Percentiles rank a stretch among this genome's conserved stretches.
phyloP scores from a whole-genome alignment of 2,888 invertebrate genomes.

The Lycia hirtaria region DNA sequence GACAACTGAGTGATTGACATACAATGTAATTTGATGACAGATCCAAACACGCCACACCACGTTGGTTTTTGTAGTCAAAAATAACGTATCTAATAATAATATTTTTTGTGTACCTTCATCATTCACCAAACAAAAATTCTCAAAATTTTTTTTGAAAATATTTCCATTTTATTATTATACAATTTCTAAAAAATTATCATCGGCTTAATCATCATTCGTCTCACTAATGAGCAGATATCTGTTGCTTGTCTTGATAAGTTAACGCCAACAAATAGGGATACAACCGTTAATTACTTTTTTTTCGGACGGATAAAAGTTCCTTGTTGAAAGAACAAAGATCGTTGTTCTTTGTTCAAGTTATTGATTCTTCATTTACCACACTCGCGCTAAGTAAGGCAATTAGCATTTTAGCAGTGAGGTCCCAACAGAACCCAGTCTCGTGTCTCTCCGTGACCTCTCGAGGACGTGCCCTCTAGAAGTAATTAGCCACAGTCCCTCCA shows the following conservation, averaged over 20 bases:
- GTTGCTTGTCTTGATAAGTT: too few species aligned
- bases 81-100: not conserved
- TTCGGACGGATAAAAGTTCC: not conserved
- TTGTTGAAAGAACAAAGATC: not conserved
- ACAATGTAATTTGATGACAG: slow-evolving; percentile 29
- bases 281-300: not conserved
- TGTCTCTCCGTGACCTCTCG: slow-evolving; percentile 45
- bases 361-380: not conserved
- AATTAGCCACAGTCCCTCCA: slow-evolving; percentile 58
- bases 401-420: not conserved
- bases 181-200: too few species aligned
- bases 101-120: not conserved
- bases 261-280: too few species aligned
- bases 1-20: slow-evolving; percentile 22
- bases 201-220: too few species aligned
- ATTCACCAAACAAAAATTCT: too few species aligned
- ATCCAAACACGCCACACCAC: slow-evolving; percentile 7
- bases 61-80: slow-evolving; percentile 3
- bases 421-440: slow-evolving; percentile 16
- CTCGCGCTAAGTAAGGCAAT: slow-evolving; percentile 8
- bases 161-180: too few species aligned
- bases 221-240: too few species aligned
- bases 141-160: too few species aligned
- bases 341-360: slow-evolving; percentile 6
- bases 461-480: slow-evolving; percentile 47